Conservation (phyloP, 1,140 invertebrate genomes). For the Araneus ventricosus region DNA sequence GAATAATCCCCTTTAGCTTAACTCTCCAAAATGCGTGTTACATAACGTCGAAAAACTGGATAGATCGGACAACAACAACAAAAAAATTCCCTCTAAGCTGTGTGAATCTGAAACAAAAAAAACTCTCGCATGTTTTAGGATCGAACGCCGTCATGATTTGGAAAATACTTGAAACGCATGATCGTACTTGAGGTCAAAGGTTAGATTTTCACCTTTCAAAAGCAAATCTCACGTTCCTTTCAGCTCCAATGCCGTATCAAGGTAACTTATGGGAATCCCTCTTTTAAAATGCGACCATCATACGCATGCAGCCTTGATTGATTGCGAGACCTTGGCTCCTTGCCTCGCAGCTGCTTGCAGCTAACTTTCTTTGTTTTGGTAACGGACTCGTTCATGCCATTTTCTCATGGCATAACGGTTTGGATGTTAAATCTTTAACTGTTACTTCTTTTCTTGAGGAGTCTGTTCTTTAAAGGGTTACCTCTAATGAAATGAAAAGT, state of each 20-base stretch:
- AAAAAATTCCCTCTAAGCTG: not conserved
- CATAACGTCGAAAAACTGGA: not conserved
- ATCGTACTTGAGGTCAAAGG: slow-evolving; percentile 21
- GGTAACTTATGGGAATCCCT: slow-evolving; percentile 45
- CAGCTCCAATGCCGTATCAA: slow-evolving; percentile 26
- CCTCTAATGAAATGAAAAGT: not conserved
- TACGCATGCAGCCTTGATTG: slow-evolving; percentile 48
- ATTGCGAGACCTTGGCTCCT: slow-evolving; percentile 36
- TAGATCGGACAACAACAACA: no score
- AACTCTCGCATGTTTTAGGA: not conserved
- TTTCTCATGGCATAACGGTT: not conserved
- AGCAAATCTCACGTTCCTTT: slow-evolving; percentile 44
- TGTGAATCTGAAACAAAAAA: not conserved
- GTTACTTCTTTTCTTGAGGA: not conserved
- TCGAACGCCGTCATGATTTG: slow-evolving; percentile 13
- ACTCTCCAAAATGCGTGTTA: not conserved
- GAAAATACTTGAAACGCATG: slow-evolving; percentile 2
- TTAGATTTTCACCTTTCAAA: slow-evolving; percentile 54
- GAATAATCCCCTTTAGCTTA: not conserved
- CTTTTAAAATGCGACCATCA: slow-evolving; percentile 51
- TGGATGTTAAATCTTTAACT: not conserved
- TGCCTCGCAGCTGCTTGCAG: slow-evolving; percentile 6
- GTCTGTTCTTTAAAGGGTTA: not conserved
- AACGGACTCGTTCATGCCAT: not conserved
- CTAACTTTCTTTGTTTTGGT: not conserved